Base-by-base conservation (phyloP, 2,113 vertebrate genomes). In the Dipodomys stephensi region DNA sequence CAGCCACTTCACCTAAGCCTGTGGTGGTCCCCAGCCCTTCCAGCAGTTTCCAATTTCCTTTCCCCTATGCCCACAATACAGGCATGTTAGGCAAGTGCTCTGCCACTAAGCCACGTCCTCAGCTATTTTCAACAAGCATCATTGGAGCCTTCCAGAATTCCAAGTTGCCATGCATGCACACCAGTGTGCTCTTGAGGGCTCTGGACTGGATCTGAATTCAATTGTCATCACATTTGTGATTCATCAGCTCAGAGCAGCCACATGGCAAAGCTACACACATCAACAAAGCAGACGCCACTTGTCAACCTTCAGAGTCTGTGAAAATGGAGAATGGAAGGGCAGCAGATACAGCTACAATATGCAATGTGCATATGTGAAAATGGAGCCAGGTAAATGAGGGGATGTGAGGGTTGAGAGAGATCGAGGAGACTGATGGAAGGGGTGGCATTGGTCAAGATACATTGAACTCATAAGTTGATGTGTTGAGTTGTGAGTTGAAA, bases 151-250 rank as follows among this genome's bases (percentile, higher is more conserved):
- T 16, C 11, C 7, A 28, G 83, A 95, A 87, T 72, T 72, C 64
- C 46, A n/a, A 1, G 25, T 64, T 28, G 4, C 6, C 67, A 39
- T 0, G 28, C 22, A 0, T 0, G 4, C 62, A 39, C 62, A 44
- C 90, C 92, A 44, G 1, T 11, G 83, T 30, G 69, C 73, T 65
- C 39, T 28, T 2, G 53, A 84, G 69, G 82, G 69, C 22, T 0
- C 57, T 2, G 2, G 44, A 28, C 16, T 32, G 87, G 30, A 87
- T 53, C 81, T 1, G 64, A 74, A 79, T 8, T 94, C 74, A 84
- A 78, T 19, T 62, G 78, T 82, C 73, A 88, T 91, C 69, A 64
- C 81, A 71, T 72, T 64, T 74, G 72, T 84, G 22, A 71, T 88
- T 65, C 78, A 44, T 57, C 60, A 6, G 27, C 64, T 80, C 83